Base-by-base conservation (phyloP, 2,797 vertebrate genomes). In the Platalea minor region DNA sequence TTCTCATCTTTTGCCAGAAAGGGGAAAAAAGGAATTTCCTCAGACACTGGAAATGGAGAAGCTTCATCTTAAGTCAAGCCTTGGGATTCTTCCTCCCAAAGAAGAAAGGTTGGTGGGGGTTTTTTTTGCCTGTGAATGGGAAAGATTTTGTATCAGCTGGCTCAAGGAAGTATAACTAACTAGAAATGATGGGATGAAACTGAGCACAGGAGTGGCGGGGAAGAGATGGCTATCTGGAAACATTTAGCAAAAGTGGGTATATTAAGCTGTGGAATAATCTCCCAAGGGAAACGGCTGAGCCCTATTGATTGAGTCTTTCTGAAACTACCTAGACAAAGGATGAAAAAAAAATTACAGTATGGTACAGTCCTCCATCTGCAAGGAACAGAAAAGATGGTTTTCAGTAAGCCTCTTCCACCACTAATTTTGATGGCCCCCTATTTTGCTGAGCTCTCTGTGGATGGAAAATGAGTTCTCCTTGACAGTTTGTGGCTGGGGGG, bases 161-260 rank as follows among this genome's bases (percentile, higher is more conserved):
- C 39, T 94, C 76, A 86, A 37, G 53, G 53, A 94, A 83, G 54
- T 84, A 88, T 59, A 77, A 83, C 48, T 95, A 94, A 94, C 81
- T 85, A 81, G 76, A 95, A 90, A 45, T 88, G 94, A 95, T 95
- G 37, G 73, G 61, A 93, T 79, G 57, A 93, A 94, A 90, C 76
- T 20, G 50, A 17, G 3, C 43, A n/a, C 12, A 28, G 29, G 35
- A 57, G 12, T 19, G 1, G 19, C 6, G 7, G 16, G 15, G 13
- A 68, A 60, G 48, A 77, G 23, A 37, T 56, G 65, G 25, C 24
- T 93, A 84, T 93, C 94, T 97, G 96, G 93, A 95, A 97, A 85
- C 91, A 76, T 64, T 97, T 96, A 96, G 60, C 74, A 82, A 73
- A 96, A 94, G 35, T 76, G 39, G 39, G 29, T 93, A 83, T 93